Base-by-base conservation (phyloP, 2,113 vertebrate species). In the Dasyprocta punctata region DNA sequence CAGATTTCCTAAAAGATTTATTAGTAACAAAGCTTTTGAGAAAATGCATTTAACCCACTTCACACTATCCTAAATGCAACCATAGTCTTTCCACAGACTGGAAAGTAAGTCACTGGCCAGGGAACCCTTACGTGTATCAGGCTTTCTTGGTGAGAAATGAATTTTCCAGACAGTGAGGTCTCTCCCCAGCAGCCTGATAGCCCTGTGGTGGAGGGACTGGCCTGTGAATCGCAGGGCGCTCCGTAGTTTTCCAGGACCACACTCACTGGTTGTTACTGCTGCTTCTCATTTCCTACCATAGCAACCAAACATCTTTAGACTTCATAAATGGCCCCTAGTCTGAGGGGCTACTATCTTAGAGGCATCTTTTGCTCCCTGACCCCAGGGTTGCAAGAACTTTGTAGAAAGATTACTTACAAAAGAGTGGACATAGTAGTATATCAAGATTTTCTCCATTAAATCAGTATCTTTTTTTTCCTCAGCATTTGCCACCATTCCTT, bases 1-100 rank as follows among this genome's bases (percentile, higher is more conserved):
- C 26, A 24, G 58, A 49, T 82, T 93, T 83, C 61, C 86, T 95
- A 65, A 91, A 89, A 89, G 81, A 95, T 58, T 84, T 47, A 77
- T 83, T 91, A 85, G 61, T 12, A 80, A 22, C 13, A 44, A 90
- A 94, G 87, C 56, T 84, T 38, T 60, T 49, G 63, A 86, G 87
- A 80, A 84, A 94, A 87, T 24, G 63, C 78, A 14, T 54, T 77
- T 52, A 93, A 82, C 65, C 82, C 71, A 73, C 19, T 71, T n/a
- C 16, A 22, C 30, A 56, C 20, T 65, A 63, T 61, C 19, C 5
- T 26, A 33, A 86, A 83, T 28, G 30, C 5, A 82, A 44, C 12
- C 33, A 36, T 16, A 13, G 49, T 80, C 84, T 58, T 69, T 58
- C 36, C 60, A 30, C 8, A 54, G 47, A 38, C 2, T 28, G 65